phyloP scores from a whole-genome alignment of 1,140 invertebrate species.

The Listronotus oregonensis region DNA sequence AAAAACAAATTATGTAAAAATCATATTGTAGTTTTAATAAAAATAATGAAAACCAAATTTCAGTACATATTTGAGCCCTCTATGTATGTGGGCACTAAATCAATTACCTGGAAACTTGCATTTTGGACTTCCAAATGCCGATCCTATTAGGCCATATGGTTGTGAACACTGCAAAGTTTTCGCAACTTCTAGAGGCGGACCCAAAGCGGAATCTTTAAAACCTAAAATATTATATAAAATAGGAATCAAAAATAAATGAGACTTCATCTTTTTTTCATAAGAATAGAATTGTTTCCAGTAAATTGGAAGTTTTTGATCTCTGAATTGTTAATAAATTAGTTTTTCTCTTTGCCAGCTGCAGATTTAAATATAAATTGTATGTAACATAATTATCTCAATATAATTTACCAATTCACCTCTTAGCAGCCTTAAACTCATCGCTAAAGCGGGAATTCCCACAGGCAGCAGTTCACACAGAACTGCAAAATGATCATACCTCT shows the following conservation, averaged over 20 bases:
- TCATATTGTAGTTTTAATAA: too few species aligned
- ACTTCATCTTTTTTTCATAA: too few species aligned
- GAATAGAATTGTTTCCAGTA: too few species aligned
- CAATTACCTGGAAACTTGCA: constrained; percentile 34
- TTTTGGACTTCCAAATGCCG: constrained; percentile 46
- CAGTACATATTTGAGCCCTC: neutral
- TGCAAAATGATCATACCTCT: constrained; percentile 90
- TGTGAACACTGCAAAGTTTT: constrained; percentile 50
- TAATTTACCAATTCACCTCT: constrained; percentile 24
- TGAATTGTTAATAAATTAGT: too few species aligned
- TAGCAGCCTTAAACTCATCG: constrained; percentile 58
- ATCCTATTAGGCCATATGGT: constrained; percentile 51
- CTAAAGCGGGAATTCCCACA: constrained; percentile 76
- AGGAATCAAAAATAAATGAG: constrained; percentile 52
- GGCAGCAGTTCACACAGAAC: constrained; percentile 90
- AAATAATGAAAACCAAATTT: too few species aligned
- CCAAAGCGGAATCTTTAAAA: constrained; percentile 60
- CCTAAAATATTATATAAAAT: constrained; percentile 62
- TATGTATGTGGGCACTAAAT: neutral
- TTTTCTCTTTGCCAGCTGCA: too few species aligned
- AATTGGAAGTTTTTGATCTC: too few species aligned
- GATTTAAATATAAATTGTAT: too few species aligned
- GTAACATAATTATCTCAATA: too few species aligned
- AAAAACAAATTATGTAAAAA: too few species aligned
- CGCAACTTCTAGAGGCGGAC: constrained; percentile 58